phyloP scores from a whole-genome alignment of 2,113 vertebrate species.

The Pan paniscus region DNA sequence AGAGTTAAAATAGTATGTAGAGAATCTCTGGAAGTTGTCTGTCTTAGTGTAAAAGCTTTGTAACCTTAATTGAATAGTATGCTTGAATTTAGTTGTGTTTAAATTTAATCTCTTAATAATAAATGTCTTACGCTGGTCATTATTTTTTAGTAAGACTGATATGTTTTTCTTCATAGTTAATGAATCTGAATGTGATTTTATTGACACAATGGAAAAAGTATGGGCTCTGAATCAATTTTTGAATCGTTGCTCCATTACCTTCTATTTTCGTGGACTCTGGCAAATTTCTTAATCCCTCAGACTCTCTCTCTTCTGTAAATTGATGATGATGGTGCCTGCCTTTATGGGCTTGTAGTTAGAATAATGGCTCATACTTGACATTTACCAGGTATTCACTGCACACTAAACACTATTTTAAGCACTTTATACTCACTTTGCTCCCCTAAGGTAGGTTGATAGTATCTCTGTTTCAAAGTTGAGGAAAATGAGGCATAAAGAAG shows the following conservation, averaged over 20 bases:
- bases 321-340: neutral
- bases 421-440: neutral
- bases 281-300: conserved; percentile 10
- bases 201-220: neutral
- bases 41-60: neutral
- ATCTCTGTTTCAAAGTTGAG: neutral
- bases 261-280: neutral
- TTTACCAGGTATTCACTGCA: neutral
- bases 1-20: neutral
- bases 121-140: conserved; percentile 20
- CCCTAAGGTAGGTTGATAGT: neutral
- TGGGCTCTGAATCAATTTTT: neutral
- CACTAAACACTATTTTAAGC: neutral
- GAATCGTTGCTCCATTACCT: neutral
- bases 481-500: neutral
- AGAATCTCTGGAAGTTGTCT: neutral
- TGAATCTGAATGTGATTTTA: conserved; percentile 2
- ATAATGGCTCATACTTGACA: neutral
- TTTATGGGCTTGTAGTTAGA: neutral
- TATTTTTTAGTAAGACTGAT: conserved; percentile 43
- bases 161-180: neutral
- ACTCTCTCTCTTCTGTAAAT: neutral
- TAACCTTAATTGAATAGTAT: neutral
- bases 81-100: conserved; percentile 4
- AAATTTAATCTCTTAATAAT: conserved; percentile 15